Conservation (phyloP, 2,888 invertebrate genomes). For the Caradrina kadenii region DNA sequence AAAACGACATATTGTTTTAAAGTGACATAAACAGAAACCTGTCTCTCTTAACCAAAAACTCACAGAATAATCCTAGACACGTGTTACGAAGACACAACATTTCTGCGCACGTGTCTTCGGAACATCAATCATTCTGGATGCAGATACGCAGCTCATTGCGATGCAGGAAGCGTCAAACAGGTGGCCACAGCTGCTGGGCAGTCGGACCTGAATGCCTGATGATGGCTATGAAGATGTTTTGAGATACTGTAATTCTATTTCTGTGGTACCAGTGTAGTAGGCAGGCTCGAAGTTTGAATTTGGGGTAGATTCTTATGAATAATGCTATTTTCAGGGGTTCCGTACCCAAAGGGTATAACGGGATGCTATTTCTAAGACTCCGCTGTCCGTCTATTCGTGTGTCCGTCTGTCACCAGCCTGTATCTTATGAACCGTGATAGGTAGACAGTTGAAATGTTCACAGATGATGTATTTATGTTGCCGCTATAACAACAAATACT, state of each 20-base stretch:
- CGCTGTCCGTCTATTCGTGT: too few species aligned
- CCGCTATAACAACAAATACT: too few species aligned
- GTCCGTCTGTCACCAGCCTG: too few species aligned
- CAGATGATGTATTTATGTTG: too few species aligned
- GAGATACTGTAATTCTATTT: slow-evolving; percentile 42
- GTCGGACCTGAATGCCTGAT: slow-evolving; percentile 47
- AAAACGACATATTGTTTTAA: background rate
- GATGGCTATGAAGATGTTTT: slow-evolving; percentile 42
- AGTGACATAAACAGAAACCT: background rate
- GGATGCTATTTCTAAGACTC: too few species aligned
- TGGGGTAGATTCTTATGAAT: background rate
- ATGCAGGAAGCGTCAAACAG: slow-evolving; percentile 60
- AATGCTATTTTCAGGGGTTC: too few species aligned
- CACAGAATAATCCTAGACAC: slow-evolving; percentile 22
- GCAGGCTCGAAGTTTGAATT: background rate
- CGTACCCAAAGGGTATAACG: too few species aligned
- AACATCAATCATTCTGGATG: slow-evolving; percentile 60
- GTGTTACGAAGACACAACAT: slow-evolving; percentile 25
- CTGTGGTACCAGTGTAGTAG: slow-evolving; percentile 33
- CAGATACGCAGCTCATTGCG: slow-evolving; percentile 59
- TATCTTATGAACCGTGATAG: too few species aligned
- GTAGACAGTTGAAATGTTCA: too few species aligned
- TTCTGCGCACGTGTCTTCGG: slow-evolving; percentile 48
- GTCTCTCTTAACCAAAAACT: background rate
- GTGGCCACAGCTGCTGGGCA: slow-evolving; percentile 62